Conservation (phyloP, 2,797 vertebrate species). For the Smutsia gigantea region DNA sequence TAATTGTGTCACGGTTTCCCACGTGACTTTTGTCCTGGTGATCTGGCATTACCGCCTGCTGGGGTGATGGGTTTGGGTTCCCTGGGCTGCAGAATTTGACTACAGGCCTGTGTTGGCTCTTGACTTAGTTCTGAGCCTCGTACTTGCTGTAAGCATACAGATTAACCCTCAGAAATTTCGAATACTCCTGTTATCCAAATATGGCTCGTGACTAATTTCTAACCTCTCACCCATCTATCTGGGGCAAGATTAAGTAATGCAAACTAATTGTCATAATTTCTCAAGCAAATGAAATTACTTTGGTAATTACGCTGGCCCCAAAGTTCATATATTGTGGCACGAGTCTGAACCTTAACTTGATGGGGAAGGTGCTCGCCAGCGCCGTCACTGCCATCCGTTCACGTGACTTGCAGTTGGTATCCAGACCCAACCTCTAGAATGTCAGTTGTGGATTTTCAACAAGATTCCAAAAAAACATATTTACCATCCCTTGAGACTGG, state of each 20-base stretch:
- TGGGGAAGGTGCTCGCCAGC: accelerated
- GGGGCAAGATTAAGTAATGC: not conserved
- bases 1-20: not conserved
- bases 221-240: not conserved
- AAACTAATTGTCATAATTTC: not conserved
- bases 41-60: not conserved
- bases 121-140: not conserved
- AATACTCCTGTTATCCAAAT: not conserved
- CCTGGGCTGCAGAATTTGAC: not conserved
- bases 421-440: not conserved
- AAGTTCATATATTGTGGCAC: not conserved
- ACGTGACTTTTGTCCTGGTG: not conserved
- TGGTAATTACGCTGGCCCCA: not conserved
- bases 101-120: not conserved
- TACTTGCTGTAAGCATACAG: accelerated
- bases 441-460: not conserved
- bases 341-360: accelerated
- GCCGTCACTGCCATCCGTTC: not conserved
- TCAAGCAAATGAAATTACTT: not conserved
- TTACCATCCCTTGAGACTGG: not conserved
- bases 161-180: not conserved
- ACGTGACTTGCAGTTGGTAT: not conserved
- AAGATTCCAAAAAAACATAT: not conserved
- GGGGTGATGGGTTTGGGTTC: not conserved
- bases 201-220: not conserved